Evolutionary conservation across 2,797 vertebrate genomes (phyloP), one percentile per base, ranked within the genome.

Genomic region (Sardinella longiceps): DNA sequence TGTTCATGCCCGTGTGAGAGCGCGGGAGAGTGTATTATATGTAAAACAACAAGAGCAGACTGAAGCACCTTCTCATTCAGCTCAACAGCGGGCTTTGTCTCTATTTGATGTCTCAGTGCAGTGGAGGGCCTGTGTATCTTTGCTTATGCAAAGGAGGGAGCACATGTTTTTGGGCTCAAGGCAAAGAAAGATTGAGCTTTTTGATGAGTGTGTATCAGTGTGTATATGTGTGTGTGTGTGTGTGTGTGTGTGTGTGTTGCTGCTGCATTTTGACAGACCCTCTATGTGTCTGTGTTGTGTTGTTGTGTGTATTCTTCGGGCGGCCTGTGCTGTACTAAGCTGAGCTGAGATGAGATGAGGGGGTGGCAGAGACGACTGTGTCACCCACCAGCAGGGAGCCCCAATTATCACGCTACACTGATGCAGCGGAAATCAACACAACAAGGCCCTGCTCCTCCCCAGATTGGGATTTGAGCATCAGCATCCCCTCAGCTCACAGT

Each of bases 361-460:
- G 70, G 37, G 70, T 43, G 70, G 70, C 7, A 77, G 33, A 20
- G 33, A 77, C 39, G 37, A 77, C 15, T 23, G 39, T 77, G 70
- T 77, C 70, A 77, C 70, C 18, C 70, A 77, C 15, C 84, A 86
- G 86, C 23, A 28, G 45, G 82, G 53, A 43, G 50, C 45, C 58
- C 70, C 70, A 77, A 88, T 85, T 84, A 81, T 70, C 84, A 48
- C 28, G 46, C 70, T 82, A 82, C 77, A 60, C 80, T 88, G 83
- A 86, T 53, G 46, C 81, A 80, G 63, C 84, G 87, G 50, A 86
- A 77, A 70, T 25, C 80, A 84, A 15, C 51, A 10, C 23, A 37
- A 25, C 43, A 84, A 25, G 81, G 43, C 83, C 30, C 18, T 23
- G 23, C 82, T 39, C 4, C 23, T 15, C 45, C 25, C 5, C 7